phyloP scores from a whole-genome alignment of 2,888 invertebrate genomes.

The Ceraclea dissimilis region DNA sequence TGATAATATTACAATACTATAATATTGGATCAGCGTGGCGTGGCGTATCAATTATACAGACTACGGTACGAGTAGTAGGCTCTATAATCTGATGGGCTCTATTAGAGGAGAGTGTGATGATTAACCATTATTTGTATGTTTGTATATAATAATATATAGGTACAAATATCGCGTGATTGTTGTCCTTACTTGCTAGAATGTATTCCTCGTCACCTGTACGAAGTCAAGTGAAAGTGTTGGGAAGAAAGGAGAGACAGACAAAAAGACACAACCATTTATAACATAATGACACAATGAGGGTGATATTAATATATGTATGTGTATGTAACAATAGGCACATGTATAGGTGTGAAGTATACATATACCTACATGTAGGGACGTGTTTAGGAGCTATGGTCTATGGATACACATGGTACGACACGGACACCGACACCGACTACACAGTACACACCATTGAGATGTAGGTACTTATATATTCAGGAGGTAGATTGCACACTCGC shows the following conservation, averaged over 20 bases:
- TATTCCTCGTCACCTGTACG: conserved; percentile 50
- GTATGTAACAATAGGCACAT: no score
- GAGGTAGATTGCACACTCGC: background rate
- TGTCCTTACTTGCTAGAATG: conserved; percentile 57
- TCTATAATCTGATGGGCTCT: background rate
- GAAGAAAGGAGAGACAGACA: conserved; percentile 28
- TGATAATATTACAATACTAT: no score
- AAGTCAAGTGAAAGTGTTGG: conserved; percentile 23
- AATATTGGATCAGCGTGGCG: background rate
- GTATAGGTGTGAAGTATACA: background rate
- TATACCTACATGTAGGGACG: background rate
- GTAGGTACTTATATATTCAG: no score
- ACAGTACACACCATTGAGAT: no score
- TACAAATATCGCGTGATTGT: conserved; percentile 27
- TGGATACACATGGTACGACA: no score
- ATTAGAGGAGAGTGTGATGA: conserved; percentile 23
- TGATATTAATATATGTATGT: background rate
- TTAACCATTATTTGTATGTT: conserved; percentile 11
- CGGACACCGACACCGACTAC: no score
- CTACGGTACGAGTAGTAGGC: background rate
- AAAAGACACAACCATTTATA: conserved; percentile 26
- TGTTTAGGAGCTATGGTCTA: no score
- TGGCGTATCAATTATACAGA: background rate
- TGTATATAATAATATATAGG: no score
- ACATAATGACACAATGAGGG: conserved; percentile 20